Conservation (phyloP, 2,888 invertebrate species). For the Polyommatus iphigenia region DNA sequence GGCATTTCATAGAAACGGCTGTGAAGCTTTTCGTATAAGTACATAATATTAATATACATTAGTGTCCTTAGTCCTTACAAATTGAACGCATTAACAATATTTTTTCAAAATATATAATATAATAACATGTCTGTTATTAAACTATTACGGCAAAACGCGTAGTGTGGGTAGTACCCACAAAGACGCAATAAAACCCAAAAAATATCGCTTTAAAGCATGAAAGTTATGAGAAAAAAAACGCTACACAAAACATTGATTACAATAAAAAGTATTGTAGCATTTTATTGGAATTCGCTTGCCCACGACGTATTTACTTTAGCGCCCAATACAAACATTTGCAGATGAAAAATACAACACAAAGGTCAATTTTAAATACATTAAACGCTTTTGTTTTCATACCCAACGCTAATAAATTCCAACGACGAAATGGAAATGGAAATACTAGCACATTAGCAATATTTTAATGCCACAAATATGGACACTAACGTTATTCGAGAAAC, state of each 20-base stretch:
- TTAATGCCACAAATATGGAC: conserved; percentile 18
- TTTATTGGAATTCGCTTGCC: neutral
- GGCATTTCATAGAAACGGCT: neutral
- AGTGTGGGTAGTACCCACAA: neutral
- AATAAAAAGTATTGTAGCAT: neutral
- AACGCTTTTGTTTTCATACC: neutral
- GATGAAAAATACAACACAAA: neutral
- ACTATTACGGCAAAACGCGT: no score
- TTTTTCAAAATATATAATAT: no score
- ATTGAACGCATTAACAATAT: no score
- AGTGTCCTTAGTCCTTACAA: no score
- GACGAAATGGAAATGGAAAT: conserved; percentile 1
- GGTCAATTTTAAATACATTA: neutral
- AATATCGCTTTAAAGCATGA: neutral
- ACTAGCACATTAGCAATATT: conserved; percentile 17
- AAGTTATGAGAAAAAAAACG: neutral
- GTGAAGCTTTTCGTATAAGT: neutral
- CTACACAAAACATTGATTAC: neutral
- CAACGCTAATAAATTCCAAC: conserved; percentile 7
- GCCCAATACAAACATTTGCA: conserved; percentile 4
- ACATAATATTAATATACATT: no score
- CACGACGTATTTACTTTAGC: neutral
- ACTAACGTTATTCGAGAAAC: conserved; percentile 18
- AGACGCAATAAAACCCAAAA: neutral
- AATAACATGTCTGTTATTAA: no score